Conservation (phyloP, 1,140 invertebrate genomes). For the Ptiloglossa arizonensis region DNA sequence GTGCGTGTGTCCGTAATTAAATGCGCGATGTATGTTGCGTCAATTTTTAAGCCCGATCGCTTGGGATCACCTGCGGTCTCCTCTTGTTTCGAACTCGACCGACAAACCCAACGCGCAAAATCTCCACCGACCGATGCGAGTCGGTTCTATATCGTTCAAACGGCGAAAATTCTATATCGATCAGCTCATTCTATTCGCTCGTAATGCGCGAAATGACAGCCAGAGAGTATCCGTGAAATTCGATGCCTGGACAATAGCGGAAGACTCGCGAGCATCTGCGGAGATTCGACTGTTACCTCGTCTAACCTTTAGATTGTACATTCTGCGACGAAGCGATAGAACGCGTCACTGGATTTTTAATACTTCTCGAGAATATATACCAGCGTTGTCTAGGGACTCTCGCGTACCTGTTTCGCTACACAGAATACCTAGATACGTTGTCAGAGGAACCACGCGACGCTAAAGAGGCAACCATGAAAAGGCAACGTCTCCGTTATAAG, state of each 20-base stretch:
- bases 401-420: too few species aligned
- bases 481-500: too few species aligned
- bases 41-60: background rate
- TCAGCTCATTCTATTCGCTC: background rate
- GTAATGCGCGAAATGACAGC: background rate
- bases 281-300: too few species aligned
- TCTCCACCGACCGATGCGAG: background rate
- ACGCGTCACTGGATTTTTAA: too few species aligned
- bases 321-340: too few species aligned
- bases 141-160: background rate
- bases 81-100: background rate
- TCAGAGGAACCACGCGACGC: too few species aligned
- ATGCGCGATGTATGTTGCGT: background rate
- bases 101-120: background rate
- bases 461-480: too few species aligned
- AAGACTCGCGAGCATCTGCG: too few species aligned
- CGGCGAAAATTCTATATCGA: background rate
- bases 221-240: background rate
- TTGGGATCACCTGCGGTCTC: background rate
- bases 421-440: too few species aligned
- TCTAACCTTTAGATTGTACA: too few species aligned
- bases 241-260: background rate
- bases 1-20: slow-evolving; percentile 3
- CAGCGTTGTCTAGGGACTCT: too few species aligned
- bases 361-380: too few species aligned